A percentile compares a stretch with the other conserved stretches of the same genome.
Conservation (phyloP, 1,140 invertebrate genomes). For the Orchestia grillus region DNA sequence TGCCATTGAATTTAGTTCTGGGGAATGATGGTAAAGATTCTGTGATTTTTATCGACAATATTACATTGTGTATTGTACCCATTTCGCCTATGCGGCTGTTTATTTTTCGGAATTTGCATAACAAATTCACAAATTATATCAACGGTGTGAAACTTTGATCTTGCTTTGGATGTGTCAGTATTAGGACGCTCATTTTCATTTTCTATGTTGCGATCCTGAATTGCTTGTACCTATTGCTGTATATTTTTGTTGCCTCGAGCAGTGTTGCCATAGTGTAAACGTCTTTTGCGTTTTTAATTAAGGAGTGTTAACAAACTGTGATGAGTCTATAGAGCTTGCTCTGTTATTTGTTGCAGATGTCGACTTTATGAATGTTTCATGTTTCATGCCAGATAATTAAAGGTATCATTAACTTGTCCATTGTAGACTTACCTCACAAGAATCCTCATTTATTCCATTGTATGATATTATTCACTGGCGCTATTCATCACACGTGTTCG, state of each 20-base stretch:
- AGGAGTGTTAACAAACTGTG: conserved; percentile 33
- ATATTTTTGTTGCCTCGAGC: not conserved
- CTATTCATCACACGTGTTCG: conserved; percentile 11
- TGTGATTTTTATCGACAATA: conserved; percentile 1
- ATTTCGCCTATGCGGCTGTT: not conserved
- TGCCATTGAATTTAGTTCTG: not conserved
- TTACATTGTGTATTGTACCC: not conserved
- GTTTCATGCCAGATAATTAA: not conserved
- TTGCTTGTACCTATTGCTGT: not conserved
- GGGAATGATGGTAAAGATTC: not conserved
- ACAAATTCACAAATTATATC: not conserved
- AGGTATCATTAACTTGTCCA: conserved; percentile 29
- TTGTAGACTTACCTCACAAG: conserved; percentile 26
- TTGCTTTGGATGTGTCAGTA: not conserved
- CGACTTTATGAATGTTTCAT: conserved; percentile 23
- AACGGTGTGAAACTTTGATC: not conserved
- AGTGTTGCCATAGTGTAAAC: not conserved
- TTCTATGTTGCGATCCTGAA: not conserved
- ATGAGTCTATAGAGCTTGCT: conserved; percentile 23
- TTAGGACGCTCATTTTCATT: not conserved
- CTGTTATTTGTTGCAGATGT: conserved; percentile 21
- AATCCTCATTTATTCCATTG: not conserved
- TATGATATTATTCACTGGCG: conserved; percentile 16
- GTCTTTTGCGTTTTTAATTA: not conserved
- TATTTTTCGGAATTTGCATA: not conserved